These are phyloP conservation scores for Linurgus olivaceus DNA, from an alignment of 2,797 vertebrate species.

Conservation along the genomic window DNA sequence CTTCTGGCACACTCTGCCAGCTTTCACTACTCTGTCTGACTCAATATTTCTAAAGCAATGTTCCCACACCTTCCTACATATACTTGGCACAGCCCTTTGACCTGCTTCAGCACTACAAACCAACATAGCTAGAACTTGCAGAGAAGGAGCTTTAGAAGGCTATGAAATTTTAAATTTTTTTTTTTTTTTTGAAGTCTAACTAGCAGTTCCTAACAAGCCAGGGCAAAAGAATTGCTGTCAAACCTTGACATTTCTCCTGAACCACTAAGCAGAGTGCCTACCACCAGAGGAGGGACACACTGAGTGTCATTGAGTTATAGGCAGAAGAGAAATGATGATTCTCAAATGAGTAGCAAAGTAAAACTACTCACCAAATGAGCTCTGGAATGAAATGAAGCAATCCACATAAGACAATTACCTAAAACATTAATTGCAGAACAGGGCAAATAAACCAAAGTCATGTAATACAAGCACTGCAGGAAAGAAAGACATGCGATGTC, in stretches of 20 bases:
- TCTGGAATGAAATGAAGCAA: not conserved
- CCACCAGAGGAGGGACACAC: not conserved
- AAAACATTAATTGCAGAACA: not conserved
- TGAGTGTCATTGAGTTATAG: not conserved
- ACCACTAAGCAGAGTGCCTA: not conserved
- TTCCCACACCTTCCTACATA: conserved; percentile 20
- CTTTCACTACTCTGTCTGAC: not conserved
- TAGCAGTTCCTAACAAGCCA: not conserved
- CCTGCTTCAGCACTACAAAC: conserved; percentile 17
- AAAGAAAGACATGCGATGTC: not conserved
- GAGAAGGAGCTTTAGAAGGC: not conserved
- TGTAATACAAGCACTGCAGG: not conserved
- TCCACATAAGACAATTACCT: not conserved
- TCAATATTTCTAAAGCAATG: conserved; percentile 24
- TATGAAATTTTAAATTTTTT: not conserved
- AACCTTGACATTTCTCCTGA: not conserved
- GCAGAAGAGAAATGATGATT: not conserved
- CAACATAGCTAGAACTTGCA: not conserved
- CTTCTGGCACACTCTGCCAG: not conserved
- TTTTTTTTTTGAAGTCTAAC: not conserved
- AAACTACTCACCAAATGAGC: not conserved
- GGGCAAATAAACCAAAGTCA: not conserved
- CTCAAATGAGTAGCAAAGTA: not conserved
- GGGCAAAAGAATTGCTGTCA: not conserved
- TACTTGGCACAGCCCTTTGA: not conserved